Evolutionary conservation across 2,888 invertebrate species (phyloP).

Genomic region (Nomada ferruginata): DNA sequence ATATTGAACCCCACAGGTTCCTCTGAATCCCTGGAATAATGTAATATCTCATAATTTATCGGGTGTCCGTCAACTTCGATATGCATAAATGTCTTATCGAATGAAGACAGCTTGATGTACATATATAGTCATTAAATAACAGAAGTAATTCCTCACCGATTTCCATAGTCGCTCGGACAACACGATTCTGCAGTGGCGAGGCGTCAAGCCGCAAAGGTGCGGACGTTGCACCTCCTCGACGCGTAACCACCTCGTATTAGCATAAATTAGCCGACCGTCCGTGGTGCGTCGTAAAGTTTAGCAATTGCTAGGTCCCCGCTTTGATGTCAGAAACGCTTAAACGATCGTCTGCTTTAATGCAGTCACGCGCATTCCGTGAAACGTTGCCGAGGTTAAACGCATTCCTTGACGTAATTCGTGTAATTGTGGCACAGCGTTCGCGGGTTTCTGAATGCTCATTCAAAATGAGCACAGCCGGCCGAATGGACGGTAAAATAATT

Average conservation of each 20-base stretch:
- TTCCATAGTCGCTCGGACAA: background rate
- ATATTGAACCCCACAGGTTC: too few relatives aligned
- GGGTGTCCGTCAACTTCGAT: background rate
- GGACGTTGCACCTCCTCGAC: slow-evolving; percentile 77
- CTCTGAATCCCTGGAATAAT: too few relatives aligned
- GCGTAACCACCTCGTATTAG: slow-evolving; percentile 75
- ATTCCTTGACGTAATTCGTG: slow-evolving; percentile 48
- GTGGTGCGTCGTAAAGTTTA: slow-evolving; percentile 57
- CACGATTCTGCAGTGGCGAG: background rate
- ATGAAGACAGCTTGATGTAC: background rate
- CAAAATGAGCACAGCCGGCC: background rate
- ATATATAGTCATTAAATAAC: background rate
- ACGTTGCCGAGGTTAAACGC: slow-evolving; percentile 39
- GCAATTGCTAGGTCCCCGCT: slow-evolving; percentile 43
- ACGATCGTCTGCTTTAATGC: slow-evolving; percentile 38
- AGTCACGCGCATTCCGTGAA: slow-evolving; percentile 22
- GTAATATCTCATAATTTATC: too few relatives aligned
- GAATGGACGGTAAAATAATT: slow-evolving; percentile 31
- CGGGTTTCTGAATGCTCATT: slow-evolving; percentile 23
- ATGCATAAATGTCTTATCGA: background rate
- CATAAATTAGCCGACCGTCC: slow-evolving; percentile 75
- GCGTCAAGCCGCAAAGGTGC: slow-evolving; percentile 38
- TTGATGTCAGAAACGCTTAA: slow-evolving; percentile 49
- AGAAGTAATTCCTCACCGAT: background rate
- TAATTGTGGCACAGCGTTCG: slow-evolving; percentile 38